phyloP scores from a whole-genome alignment of 2,888 invertebrate species.

The Anthrax anthrax region DNA sequence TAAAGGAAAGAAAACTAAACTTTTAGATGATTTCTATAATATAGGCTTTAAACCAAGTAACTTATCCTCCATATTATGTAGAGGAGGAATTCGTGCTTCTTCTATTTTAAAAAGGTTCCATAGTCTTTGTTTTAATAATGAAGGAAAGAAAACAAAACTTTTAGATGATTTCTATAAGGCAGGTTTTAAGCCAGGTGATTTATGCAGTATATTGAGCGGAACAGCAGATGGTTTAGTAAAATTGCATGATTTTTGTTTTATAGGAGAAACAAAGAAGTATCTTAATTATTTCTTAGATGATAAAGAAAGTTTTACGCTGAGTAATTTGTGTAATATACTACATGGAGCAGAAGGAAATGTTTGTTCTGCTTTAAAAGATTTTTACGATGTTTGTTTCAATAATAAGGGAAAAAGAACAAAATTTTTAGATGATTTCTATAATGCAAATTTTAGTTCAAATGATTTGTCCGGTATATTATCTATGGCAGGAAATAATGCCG shows the following conservation, averaged over 20 bases:
- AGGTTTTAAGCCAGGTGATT: conserved; percentile 12
- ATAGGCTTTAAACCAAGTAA: neutral
- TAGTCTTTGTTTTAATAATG: neutral
- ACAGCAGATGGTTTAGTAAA: conserved; percentile 15
- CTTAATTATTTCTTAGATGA: conserved; percentile 15
- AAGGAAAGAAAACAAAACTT: conserved; percentile 14
- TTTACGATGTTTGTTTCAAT: conserved; percentile 22
- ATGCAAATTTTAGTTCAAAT: conserved; percentile 7
- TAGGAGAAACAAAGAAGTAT: conserved; percentile 18
- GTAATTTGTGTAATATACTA: conserved; percentile 19
- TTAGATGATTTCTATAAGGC: conserved; percentile 16
- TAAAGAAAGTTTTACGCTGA: conserved; percentile 16
- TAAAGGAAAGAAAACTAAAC: neutral
- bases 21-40: neutral
- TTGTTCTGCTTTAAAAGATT: conserved; percentile 21
- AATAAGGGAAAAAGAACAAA: conserved; percentile 19
- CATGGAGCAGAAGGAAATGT: conserved; percentile 20
- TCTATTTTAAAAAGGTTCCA: neutral
- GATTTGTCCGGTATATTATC: conserved; percentile 21
- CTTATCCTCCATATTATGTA: neutral
- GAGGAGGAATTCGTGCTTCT: neutral
- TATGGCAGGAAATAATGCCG: conserved; percentile 20
- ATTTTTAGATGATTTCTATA: conserved; percentile 18
- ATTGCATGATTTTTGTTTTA: conserved; percentile 20
- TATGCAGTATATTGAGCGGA: conserved; percentile 20